Percentiles rank a stretch among this genome's conserved stretches.
These are phyloP conservation scores for Pomacea maculata DNA, from an alignment of 1,140 invertebrate genomes.

Conservation along the genomic window DNA sequence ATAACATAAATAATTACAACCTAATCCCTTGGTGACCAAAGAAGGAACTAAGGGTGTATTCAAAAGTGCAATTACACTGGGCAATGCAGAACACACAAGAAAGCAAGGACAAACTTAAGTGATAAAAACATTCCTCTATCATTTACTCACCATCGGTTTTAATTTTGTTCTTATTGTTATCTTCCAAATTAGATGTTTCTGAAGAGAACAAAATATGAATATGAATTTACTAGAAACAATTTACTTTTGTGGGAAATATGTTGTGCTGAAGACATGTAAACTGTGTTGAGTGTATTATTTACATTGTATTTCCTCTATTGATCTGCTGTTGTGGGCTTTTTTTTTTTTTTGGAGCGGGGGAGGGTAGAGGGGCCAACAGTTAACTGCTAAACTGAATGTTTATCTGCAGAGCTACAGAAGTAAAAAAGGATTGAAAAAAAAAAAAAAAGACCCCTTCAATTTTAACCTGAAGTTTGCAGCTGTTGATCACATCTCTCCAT, in stretches of 20 bases:
- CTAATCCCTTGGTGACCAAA: not conserved
- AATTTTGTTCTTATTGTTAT: constrained; percentile 24
- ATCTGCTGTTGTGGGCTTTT: too few relatives aligned
- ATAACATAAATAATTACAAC: not conserved
- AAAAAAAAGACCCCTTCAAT: too few relatives aligned
- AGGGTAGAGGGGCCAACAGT: not conserved
- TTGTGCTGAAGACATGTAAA: too few relatives aligned
- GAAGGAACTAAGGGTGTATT: not conserved
- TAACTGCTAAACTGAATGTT: not conserved
- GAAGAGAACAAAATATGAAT: constrained; percentile 5
- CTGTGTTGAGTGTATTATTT: too few relatives aligned
- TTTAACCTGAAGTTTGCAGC: not conserved
- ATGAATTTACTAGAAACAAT: not conserved
- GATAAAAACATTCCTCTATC: not conserved
- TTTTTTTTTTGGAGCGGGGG: not conserved
- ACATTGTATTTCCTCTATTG: too few relatives aligned
- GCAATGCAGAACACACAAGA: not conserved
- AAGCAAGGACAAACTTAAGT: not conserved
- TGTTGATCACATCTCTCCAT: not conserved
- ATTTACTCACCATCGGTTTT: constrained; percentile 22
- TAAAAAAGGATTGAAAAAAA: not conserved
- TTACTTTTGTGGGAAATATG: too few relatives aligned
- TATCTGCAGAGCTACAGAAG: not conserved
- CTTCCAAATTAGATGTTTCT: constrained; percentile 18
- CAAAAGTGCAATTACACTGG: not conserved